phyloP scores from a whole-genome alignment of 2,888 invertebrate species.

The Brenthis daphne region DNA sequence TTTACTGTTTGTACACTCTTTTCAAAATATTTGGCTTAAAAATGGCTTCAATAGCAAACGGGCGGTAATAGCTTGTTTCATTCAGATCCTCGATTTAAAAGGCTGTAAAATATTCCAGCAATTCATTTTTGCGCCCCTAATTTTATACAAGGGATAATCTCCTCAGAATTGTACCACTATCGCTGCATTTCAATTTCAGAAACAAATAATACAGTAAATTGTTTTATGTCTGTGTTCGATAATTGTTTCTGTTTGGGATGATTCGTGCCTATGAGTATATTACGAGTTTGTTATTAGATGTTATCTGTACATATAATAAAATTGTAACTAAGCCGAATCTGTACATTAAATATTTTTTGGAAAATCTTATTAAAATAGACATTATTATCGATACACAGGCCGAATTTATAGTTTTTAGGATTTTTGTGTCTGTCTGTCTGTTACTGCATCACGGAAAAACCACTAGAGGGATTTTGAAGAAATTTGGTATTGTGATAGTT shows the following conservation, averaged over 20 bases:
- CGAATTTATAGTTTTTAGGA: no score
- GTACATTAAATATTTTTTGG: no score
- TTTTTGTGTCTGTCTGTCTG: no score
- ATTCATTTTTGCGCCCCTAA: constrained; percentile 40
- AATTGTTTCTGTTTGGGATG: constrained; percentile 33
- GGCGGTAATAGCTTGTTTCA: constrained; percentile 28
- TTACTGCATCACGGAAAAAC: no score
- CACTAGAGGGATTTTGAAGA: no score
- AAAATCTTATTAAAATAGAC: no score
- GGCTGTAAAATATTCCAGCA: constrained; percentile 24
- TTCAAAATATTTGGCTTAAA: constrained; percentile 15
- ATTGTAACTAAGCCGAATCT: no score
- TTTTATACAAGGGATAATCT: constrained; percentile 47
- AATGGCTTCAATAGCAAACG: constrained; percentile 13
- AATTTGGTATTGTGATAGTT: no score
- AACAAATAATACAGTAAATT: constrained; percentile 45
- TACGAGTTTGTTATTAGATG: background rate
- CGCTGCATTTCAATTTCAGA: constrained; percentile 42
- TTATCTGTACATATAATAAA: no score
- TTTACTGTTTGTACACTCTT: constrained; percentile 11
- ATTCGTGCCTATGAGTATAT: constrained; percentile 15
- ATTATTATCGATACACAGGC: no score
- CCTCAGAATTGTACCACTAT: constrained; percentile 23
- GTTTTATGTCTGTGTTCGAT: constrained; percentile 40
- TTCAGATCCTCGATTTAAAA: constrained; percentile 29